Evolutionary conservation across 2,113 vertebrate genomes (phyloP), one percentile per base, ranked within the genome.

Genomic region (Thalassarche chlororhynchos): DNA sequence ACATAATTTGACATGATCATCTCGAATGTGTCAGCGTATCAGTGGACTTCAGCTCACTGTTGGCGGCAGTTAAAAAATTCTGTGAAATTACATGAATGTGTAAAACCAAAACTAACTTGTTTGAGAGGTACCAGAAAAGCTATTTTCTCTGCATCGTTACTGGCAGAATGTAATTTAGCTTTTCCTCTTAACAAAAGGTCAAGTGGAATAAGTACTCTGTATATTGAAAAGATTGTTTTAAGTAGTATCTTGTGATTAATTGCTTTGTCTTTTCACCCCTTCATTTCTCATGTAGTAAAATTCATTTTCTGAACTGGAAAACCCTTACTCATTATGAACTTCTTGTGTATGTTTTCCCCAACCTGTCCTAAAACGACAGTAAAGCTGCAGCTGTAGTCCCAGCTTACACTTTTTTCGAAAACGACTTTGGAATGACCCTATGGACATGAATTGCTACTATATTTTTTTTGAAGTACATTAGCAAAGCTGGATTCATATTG

Each of bases 1-100:
- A 99, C 98, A 78, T 99, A 98, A 98, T 72, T 89, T 81, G 90
- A 83, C 32, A 8, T 40, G 38, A 32, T 77, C n/a, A 72, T 70
- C 75, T 89, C 19, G 6, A 78, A 87, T 74, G n/a, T 61, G 61
- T 75, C 84, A 17, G 49, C 20, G 3, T 74, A 29, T 55, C 47
- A 16, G 62, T 79, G 96, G 77, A 95, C 83, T 89, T 93, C 68
- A 76, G 69, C 87, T 96, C 70, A 51, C 95, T 82, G 60, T 36
- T 89, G 68, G 92, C 61, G 17, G 79, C 89, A 94, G 87, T 95
- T 91, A 5, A 89, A 81, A 93, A 97, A 72, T 84, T 93, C 80
- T 89, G 61, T 93, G 89, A 96, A 90, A 87, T 92, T 92, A 96
- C 94, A 72, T 94, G 74, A 93, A 42, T 68, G 32, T 83, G 31